phyloP scores from a whole-genome alignment of 2,113 vertebrate species.

The Myiagra hebetior region DNA sequence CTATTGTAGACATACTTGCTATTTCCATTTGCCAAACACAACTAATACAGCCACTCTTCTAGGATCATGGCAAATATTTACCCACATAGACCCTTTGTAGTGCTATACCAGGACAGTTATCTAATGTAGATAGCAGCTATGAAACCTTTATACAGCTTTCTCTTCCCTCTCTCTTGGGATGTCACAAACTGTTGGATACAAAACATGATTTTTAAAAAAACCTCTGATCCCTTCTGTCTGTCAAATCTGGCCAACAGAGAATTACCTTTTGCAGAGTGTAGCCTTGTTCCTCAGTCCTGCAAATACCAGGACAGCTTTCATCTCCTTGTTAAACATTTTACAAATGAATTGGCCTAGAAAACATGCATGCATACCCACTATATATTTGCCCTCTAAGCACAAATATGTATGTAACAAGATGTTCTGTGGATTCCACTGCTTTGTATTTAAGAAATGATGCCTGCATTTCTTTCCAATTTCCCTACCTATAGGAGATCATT shows the following conservation, averaged over 20 bases:
- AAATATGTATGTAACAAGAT: background rate
- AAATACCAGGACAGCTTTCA: background rate
- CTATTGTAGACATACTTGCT: background rate
- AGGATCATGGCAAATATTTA: background rate
- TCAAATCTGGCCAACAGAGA: background rate
- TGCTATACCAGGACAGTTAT: background rate
- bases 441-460: background rate
- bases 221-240: background rate
- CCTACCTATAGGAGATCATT: background rate
- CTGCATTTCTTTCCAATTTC: background rate
- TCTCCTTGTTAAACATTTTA: background rate
- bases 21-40: background rate
- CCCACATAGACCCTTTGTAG: no score
- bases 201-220: background rate
- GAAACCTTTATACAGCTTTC: background rate
- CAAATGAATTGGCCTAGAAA: conserved; percentile 35
- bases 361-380: background rate
- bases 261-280: background rate
- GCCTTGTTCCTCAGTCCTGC: background rate
- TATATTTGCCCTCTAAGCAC: background rate
- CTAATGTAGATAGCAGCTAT: background rate
- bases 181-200: background rate
- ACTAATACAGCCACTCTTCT: background rate
- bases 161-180: background rate
- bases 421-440: background rate